These are phyloP conservation scores for Muscina levida DNA, from an alignment of 2,888 invertebrate species.

Conservation along the genomic window DNA sequence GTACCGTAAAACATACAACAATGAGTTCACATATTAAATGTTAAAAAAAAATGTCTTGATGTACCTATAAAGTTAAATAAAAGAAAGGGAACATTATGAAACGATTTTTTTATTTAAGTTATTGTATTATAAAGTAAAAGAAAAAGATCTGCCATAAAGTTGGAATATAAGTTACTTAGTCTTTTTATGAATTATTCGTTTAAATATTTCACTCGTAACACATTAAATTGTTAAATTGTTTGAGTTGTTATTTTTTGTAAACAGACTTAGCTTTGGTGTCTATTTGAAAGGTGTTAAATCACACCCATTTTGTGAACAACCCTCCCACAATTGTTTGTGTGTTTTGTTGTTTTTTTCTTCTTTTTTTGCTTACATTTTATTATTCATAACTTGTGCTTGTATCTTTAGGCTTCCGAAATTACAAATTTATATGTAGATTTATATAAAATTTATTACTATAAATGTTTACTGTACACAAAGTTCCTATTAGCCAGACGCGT, in stretches of 20 bases:
- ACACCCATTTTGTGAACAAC: slow-evolving; percentile 10
- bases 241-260: background rate
- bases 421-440: slow-evolving; percentile 21
- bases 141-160: no score
- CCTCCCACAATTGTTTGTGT: no score
- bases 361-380: background rate
- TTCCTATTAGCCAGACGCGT: slow-evolving; percentile 33
- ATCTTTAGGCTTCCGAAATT: slow-evolving; percentile 29
- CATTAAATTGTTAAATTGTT: background rate
- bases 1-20: no score
- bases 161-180: no score
- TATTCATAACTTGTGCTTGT: slow-evolving; percentile 17
- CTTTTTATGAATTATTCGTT: no score
- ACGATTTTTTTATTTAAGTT: no score
- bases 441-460: background rate
- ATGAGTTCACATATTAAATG: no score
- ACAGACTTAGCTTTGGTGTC: no score
- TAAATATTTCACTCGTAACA: background rate
- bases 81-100: no score
- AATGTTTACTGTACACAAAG: background rate
- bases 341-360: background rate
- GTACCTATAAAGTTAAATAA: no score
- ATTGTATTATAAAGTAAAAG: no score
- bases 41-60: no score
- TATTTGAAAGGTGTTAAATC: background rate